These are phyloP conservation scores for Heterotis niloticus DNA, from an alignment of 2,113 vertebrate species.

Conservation along the genomic window DNA sequence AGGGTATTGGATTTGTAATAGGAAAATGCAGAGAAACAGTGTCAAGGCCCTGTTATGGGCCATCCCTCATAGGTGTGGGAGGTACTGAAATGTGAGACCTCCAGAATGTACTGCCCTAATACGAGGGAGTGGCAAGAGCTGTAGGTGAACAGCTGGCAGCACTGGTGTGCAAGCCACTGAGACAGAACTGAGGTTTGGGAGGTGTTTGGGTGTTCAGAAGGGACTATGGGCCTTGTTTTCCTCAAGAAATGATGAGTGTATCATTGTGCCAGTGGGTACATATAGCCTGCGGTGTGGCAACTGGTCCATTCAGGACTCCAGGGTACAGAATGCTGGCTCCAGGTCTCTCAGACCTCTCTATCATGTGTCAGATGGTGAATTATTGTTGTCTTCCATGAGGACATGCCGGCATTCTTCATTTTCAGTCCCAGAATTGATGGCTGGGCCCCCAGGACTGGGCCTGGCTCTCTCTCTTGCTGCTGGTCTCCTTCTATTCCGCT, in stretches of 20 bases:
- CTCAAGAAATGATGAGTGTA: neutral
- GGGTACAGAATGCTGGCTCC: neutral
- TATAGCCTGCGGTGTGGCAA: neutral
- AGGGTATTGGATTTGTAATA: neutral
- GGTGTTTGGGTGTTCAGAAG: neutral
- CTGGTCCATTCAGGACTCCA: neutral
- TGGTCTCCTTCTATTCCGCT: slow-evolving; percentile 4
- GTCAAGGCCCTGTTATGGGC: neutral
- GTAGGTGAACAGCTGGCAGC: neutral
- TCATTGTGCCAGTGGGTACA: neutral
- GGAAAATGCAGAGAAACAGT: neutral
- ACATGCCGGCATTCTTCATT: neutral
- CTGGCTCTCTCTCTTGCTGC: neutral
- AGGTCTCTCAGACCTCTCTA: neutral
- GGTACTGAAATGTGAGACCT: neutral
- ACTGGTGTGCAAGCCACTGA: neutral
- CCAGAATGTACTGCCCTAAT: neutral
- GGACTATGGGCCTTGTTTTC: neutral
- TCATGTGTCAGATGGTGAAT: neutral
- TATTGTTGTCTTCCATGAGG: slow-evolving; percentile 3
- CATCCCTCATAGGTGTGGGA: neutral
- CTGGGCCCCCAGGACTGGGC: neutral
- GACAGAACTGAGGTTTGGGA: neutral
- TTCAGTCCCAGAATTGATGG: neutral
- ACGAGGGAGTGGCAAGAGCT: neutral